These are phyloP conservation scores for Porites cylindrica DNA, from an alignment of 92 coral and sea anemone genomes.

Conservation along the genomic window DNA sequence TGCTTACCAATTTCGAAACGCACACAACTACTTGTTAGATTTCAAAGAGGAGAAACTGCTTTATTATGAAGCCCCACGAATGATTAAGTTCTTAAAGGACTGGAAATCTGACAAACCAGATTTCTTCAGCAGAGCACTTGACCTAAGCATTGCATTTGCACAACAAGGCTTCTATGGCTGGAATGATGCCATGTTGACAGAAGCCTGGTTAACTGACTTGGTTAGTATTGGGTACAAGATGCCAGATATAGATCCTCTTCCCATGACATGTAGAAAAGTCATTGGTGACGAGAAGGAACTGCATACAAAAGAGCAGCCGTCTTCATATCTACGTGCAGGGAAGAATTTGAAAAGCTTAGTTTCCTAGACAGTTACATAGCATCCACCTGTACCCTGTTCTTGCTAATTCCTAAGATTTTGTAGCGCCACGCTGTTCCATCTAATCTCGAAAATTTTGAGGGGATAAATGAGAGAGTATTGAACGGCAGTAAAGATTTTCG, in stretches of 20 bases:
- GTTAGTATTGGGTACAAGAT: slow-evolving; percentile 84
- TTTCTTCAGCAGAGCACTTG: slow-evolving; percentile 85
- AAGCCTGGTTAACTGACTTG: slow-evolving; percentile 93
- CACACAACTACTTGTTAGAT: slow-evolving; percentile 91
- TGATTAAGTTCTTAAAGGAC: slow-evolving; percentile 75
- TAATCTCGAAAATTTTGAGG: too few relatives aligned
- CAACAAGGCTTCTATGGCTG: slow-evolving; percentile 74
- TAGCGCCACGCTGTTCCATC: too few relatives aligned
- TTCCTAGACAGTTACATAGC: too few relatives aligned
- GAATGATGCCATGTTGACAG: slow-evolving; percentile 83
- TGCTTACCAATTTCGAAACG: slow-evolving; percentile 87
- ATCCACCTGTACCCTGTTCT: too few relatives aligned
- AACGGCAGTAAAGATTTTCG: too few relatives aligned
- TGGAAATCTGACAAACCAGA: slow-evolving; percentile 84
- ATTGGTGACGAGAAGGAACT: slow-evolving; percentile 33
- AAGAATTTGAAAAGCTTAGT: slow-evolving; percentile 34
- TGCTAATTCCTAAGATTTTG: too few relatives aligned
- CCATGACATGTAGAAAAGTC: slow-evolving; percentile 64
- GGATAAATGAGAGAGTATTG: too few relatives aligned
- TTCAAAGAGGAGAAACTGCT: slow-evolving; percentile 90
- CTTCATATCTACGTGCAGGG: slow-evolving; percentile 84
- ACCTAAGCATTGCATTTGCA: slow-evolving; percentile 82
- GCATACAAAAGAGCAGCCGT: slow-evolving; percentile 75
- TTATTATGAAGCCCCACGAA: slow-evolving; percentile 84
- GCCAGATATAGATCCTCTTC: slow-evolving; percentile 63